These are phyloP conservation scores for Catotricha subobsoleta DNA, from an alignment of 2,888 invertebrate species.

Conservation along the genomic window DNA sequence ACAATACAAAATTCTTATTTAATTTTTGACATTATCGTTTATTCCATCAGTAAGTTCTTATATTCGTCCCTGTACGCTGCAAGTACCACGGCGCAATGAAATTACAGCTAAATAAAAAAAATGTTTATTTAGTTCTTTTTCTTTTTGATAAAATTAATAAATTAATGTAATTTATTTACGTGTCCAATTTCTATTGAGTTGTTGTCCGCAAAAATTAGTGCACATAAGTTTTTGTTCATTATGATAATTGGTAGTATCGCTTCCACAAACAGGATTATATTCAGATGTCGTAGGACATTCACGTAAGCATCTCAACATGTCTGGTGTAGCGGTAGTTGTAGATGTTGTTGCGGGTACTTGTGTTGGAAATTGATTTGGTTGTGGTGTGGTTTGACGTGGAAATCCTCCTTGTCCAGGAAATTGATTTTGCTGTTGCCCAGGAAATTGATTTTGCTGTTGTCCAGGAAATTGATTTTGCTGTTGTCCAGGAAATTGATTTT, in stretches of 20 bases:
- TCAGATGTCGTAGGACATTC: conserved; percentile 23
- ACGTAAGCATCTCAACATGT: conserved; percentile 17
- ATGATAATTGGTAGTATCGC: conserved; percentile 19
- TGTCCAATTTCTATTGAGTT: neutral
- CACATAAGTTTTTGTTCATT: conserved; percentile 25
- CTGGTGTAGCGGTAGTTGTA: neutral
- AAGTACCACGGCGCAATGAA: no score
- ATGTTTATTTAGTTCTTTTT: no score
- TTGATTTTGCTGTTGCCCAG: neutral
- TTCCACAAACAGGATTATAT: conserved; percentile 27
- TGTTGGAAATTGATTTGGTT: neutral
- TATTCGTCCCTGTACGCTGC: no score
- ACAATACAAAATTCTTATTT: no score
- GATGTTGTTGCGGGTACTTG: neutral
- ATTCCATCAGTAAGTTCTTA: no score
- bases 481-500: neutral
- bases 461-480: neutral
- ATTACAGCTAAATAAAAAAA: no score
- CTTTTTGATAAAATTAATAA: no score
- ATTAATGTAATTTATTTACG: neutral
- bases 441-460: neutral
- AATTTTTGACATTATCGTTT: no score
- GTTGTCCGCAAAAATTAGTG: conserved; percentile 22
- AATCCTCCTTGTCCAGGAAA: neutral
- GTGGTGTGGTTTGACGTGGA: neutral